Base-by-base conservation (phyloP, 2,113 vertebrate genomes). In the Ophthalmotilapia sp. region DNA sequence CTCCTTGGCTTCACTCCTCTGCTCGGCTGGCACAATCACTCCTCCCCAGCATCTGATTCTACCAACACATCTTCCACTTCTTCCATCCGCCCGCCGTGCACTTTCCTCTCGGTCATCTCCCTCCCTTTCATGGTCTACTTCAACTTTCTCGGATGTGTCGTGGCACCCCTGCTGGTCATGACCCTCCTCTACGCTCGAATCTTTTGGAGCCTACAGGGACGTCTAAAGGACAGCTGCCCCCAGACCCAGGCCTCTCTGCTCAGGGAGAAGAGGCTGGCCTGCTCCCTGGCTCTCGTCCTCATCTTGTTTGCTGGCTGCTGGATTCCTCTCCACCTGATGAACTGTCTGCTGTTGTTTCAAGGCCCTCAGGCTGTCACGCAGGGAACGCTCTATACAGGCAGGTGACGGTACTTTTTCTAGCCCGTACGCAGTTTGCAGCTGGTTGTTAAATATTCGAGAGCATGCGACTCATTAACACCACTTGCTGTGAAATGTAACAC, bases 71-170 rank as follows among this genome's bases (percentile, higher is more conserved):
- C 91, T 6, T 87, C 85, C 38, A 5, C 73, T 7, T 88, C 88
- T 80, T 58, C 40, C 49, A 75, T 2, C 68, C 45, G 80, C 29
- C 90, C 83, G 7, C 80, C 84, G 9, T 95, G 94, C 85, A 93
- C 82, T 36, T 96, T 96, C 88, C 88, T 93, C 29, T 89, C 90
- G 3, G 93, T 94, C 10, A 70, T 95, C 29, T 89, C 92, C 36
- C 93, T 96, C 62, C 84, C 90, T 14, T 95, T 95, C 77, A 95
- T 96, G 95, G 94, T 96, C n/a, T 95, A 95, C 81, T 95, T 96
- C 75, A 95, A 95, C 91, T 96, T 96, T 60, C 85, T 96, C 19
- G 87, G 90, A 10, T 95, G 94, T 13, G 90, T 96, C 17, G 87
- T 94, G 80, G 85, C 90, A 1, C 95, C 95, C 55, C 88, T 96